These are phyloP conservation scores for Gymnogyps californianus DNA, from an alignment of 2,113 vertebrate genomes.

Conservation along the genomic window DNA sequence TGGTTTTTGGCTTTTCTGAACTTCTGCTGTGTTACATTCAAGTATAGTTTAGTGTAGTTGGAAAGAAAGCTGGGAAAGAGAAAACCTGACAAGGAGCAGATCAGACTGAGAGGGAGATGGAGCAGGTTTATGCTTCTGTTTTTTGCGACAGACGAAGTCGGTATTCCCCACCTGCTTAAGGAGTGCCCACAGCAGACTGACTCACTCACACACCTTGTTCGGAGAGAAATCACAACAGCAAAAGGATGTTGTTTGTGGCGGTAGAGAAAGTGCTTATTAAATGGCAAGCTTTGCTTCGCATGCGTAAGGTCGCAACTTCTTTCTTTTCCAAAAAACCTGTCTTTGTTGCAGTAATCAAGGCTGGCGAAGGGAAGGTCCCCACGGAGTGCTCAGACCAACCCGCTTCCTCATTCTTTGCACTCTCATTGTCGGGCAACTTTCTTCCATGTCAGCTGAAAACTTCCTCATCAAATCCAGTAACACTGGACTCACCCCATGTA, in stretches of 20 bases:
- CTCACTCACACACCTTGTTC: not conserved
- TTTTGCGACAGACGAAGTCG: not conserved
- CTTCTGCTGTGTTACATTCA: not conserved
- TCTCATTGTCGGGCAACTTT: not conserved
- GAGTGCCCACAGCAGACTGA: not conserved
- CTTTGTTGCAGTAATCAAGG: not conserved
- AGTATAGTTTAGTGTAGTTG: not conserved
- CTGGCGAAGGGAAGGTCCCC: not conserved
- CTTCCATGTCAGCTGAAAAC: not conserved
- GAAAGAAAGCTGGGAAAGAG: not conserved
- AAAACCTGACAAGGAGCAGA: not conserved
- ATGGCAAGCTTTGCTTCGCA: not conserved
- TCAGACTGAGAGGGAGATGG: not conserved
- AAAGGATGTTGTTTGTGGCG: not conserved
- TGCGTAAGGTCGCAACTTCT: not conserved
- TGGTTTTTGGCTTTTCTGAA: not conserved
- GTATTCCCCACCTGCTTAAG: not conserved
- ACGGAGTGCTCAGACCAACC: not conserved
- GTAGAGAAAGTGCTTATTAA: not conserved
- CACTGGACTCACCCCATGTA: rapidly evolving
- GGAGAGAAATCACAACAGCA: not conserved
- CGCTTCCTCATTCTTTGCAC: conserved; percentile 2
- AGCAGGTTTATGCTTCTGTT: not conserved
- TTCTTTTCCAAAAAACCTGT: not conserved
- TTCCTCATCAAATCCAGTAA: not conserved